phyloP scores from a whole-genome alignment of 1,140 invertebrate species.

The Parapsyche elsis region DNA sequence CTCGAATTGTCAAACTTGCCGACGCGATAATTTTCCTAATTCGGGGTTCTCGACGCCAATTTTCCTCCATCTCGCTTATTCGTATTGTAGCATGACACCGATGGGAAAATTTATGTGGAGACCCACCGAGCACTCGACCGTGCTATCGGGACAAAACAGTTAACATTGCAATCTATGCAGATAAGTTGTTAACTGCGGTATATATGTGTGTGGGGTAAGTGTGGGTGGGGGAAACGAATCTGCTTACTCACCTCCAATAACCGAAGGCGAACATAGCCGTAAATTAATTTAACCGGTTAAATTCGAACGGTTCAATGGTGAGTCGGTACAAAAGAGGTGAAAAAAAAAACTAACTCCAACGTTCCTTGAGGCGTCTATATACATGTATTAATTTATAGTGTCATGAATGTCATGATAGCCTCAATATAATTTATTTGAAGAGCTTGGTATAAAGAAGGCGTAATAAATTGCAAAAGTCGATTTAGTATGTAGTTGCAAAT shows the following conservation, averaged over 20 bases:
- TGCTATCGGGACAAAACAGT: slow-evolving; percentile 46
- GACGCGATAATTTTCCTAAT: slow-evolving; percentile 34
- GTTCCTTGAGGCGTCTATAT: no score
- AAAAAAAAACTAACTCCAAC: neutral
- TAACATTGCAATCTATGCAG: slow-evolving; percentile 55
- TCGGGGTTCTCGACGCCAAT: slow-evolving; percentile 4
- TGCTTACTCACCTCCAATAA: slow-evolving; percentile 41
- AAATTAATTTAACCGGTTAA: slow-evolving; percentile 35
- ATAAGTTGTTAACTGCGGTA: slow-evolving; percentile 44
- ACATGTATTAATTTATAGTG: no score
- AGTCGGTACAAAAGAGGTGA: neutral
- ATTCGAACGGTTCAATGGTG: neutral
- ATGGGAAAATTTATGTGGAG: slow-evolving; percentile 34
- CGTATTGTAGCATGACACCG: neutral
- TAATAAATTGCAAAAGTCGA: no score
- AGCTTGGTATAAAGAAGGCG: no score
- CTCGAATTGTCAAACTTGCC: slow-evolving; percentile 21
- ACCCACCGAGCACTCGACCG: neutral
- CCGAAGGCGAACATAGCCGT: slow-evolving; percentile 34
- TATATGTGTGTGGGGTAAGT: neutral
- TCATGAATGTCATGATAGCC: no score
- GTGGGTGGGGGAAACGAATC: neutral
- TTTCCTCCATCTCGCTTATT: slow-evolving; percentile 5
- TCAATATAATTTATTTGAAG: no score
- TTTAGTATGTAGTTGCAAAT: no score